A percentile compares a stretch with the other conserved stretches of the same genome.
phyloP scores from a whole-genome alignment of 2,888 invertebrate species.

The Tachina fera region DNA sequence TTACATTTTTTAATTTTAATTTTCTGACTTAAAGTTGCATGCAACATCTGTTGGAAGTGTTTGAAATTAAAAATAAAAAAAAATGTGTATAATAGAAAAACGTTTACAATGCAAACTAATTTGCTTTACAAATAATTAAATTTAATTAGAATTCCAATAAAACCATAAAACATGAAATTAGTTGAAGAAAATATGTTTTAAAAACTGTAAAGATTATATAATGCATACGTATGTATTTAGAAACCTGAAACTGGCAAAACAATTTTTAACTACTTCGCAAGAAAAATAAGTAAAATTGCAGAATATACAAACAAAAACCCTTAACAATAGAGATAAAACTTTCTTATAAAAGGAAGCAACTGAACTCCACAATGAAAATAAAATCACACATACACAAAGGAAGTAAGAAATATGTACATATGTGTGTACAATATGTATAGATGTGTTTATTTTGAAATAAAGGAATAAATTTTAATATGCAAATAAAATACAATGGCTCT shows the following conservation, averaged over 20 bases:
- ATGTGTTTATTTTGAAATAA: conserved; percentile 14
- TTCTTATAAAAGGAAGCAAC: conserved; percentile 20
- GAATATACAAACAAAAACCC: conserved; percentile 14
- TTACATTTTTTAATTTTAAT: conserved; percentile 54
- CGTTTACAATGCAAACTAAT: not conserved
- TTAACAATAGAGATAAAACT: conserved; percentile 38
- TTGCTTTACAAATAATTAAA: conserved; percentile 21
- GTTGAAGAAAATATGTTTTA: conserved; percentile 4
- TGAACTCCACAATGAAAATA: conserved; percentile 9
- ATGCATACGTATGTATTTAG: conserved; percentile 34
- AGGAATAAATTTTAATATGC: conserved; percentile 71
- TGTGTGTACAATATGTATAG: not conserved
- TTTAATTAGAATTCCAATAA: conserved; percentile 60
- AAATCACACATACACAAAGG: conserved; percentile 27
- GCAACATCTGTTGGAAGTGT: conserved; percentile 55
- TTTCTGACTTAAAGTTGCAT: conserved; percentile 45
- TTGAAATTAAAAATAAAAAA: not conserved
- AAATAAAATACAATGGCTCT: conserved; percentile 70
- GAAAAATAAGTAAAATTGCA: conserved; percentile 8
- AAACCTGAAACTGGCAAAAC: conserved; percentile 53
- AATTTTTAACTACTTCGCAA: conserved; percentile 24
- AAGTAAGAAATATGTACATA: not conserved
- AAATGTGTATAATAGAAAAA: not conserved
- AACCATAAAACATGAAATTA: conserved; percentile 24
- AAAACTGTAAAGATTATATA: conserved; percentile 12